phyloP scores from a whole-genome alignment of 2,888 invertebrate species.

The Xestia sexstrigata region DNA sequence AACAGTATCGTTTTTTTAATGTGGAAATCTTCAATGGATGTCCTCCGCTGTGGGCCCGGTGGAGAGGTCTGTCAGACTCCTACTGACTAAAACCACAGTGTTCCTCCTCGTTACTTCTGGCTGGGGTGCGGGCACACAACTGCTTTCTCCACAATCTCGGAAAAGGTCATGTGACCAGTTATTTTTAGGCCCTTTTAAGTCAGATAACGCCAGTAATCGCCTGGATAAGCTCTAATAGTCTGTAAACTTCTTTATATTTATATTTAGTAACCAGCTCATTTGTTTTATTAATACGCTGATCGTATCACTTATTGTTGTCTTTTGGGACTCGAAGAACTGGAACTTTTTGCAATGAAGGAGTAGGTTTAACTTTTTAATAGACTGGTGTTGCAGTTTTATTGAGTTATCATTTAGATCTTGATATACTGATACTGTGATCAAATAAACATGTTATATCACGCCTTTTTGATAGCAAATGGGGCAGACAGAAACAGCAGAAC shows the following conservation, averaged over 20 bases:
- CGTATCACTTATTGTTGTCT: constrained; percentile 57
- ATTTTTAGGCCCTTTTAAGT: neutral
- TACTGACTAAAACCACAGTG: neutral
- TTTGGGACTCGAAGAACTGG: constrained; percentile 49
- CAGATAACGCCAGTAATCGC: neutral
- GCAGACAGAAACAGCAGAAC: neutral
- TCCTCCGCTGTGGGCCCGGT: neutral
- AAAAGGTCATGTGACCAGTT: neutral
- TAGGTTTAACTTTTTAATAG: constrained; percentile 45
- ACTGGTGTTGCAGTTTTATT: constrained; percentile 23
- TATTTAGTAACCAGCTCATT: constrained; percentile 59
- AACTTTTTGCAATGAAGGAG: constrained; percentile 31
- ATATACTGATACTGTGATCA: constrained; percentile 27
- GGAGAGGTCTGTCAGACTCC: neutral
- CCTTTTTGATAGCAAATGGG: neutral
- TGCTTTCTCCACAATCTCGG: neutral
- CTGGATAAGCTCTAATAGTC: neutral
- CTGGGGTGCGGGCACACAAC: neutral
- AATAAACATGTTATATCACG: constrained; percentile 9
- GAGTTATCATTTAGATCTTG: constrained; percentile 41
- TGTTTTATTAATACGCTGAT: constrained; percentile 63
- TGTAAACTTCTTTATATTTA: constrained; percentile 23
- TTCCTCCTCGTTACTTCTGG: neutral
- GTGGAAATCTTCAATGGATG: neutral
- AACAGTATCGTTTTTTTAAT: neutral